These are phyloP conservation scores for Sphenodon punctatus DNA, from an alignment of 2,797 vertebrate genomes.

Conservation along the genomic window DNA sequence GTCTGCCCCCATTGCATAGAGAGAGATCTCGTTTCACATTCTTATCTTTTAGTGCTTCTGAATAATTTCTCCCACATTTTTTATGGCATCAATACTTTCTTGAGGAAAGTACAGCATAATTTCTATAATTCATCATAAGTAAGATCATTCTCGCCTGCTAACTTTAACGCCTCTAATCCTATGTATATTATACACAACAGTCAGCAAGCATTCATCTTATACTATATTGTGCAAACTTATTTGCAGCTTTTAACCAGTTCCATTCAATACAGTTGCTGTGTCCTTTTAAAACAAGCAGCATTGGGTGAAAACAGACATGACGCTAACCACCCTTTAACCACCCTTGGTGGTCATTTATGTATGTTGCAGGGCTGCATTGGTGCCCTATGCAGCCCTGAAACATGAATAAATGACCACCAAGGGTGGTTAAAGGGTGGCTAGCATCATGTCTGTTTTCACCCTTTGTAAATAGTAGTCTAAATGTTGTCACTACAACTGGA, in stretches of 20 bases:
- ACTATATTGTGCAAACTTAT: not conserved
- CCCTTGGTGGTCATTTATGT: too few relatives aligned
- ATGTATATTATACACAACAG: not conserved
- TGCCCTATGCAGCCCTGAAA: too few relatives aligned
- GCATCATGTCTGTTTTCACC: too few relatives aligned
- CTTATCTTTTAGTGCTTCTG: not conserved
- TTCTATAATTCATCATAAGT: not conserved
- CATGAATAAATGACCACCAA: too few relatives aligned
- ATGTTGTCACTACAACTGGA: not conserved
- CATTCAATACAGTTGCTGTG: not conserved
- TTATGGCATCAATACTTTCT: conserved; percentile 30
- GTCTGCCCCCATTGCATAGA: not conserved
- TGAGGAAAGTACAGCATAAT: conserved; percentile 16
- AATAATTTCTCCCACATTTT: conserved; percentile 48
- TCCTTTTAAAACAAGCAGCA: conserved; percentile 16
- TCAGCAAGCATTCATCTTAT: not conserved
- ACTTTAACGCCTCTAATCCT: conserved; percentile 20
- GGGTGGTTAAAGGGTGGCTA: too few relatives aligned
- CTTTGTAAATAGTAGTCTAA: not conserved
- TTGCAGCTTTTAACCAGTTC: not conserved
- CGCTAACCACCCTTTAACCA: too few relatives aligned
- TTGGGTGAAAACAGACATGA: too few relatives aligned
- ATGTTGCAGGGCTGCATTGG: too few relatives aligned
- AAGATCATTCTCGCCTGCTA: conserved; percentile 11
- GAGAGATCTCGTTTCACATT: conserved; percentile 12